Base-by-base conservation (phyloP, 2,113 vertebrate species). In the Pseudopodoces humilis region DNA sequence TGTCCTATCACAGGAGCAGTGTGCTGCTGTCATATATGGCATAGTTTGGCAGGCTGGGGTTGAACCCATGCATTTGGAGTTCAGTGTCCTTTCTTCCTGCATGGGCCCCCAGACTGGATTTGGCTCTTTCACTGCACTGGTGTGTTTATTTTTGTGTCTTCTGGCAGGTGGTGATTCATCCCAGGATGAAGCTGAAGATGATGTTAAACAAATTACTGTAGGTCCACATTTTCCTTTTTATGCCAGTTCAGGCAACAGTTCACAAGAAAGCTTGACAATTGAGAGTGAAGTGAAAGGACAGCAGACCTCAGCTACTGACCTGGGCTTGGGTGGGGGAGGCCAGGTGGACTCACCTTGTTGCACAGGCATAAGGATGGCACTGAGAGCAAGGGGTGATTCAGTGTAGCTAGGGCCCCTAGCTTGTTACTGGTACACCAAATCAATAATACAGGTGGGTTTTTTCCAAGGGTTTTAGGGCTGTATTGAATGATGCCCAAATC, bases 171-270 rank as follows among this genome's bases (percentile, higher is more conserved):
- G 99, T 86, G 99, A 99, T 95, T 99, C 99, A 49, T 99, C 99
- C 8, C 99, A 99, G 96, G 99, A 99, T 69, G 99, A 99, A 97
- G 98, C 98, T 4, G 99, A 99, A 96, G 99, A 99, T 5, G 99
- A 99, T 8, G 98, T 98, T 82, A 99, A 99, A 83, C 99, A 99
- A 92, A 99, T 99, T 92, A 99, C 99, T 90, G 99, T 99, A 97
- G 97, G 98, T 96, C 86, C 79, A 64, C 15, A 56, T 62, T 75
- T 90, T 77, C 52, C 52, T 88, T 88, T 65, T 68, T 60, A 5
- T 80, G 20, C 5, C 83, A 83, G 75, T 86, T 95, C 65, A 84
- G 83, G 44, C 49, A 91, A 20, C 46, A 70, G 18, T 76, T 91
- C 67, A 71, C 24, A 52, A 47, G 63, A 80, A 76, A 83, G 15